Evolutionary conservation across 2,888 invertebrate genomes (phyloP).

Genomic region (Nemurella pictetii): DNA sequence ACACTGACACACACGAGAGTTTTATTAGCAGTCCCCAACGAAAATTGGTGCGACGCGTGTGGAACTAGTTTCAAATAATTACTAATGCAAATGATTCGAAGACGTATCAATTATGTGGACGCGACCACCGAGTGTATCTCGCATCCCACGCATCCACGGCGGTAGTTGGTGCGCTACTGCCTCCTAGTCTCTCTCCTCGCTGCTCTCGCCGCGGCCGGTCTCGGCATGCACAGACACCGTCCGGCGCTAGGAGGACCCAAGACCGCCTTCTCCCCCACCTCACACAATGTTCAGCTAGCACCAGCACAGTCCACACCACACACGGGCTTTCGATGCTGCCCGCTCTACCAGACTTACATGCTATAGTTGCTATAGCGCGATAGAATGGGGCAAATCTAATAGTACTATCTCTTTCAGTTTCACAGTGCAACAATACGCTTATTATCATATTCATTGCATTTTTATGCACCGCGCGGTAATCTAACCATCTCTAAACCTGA

Average conservation of each 20-base stretch:
- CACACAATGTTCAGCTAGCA: not conserved
- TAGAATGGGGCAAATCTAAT: not conserved
- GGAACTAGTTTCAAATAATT: not conserved
- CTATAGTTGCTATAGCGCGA: not conserved
- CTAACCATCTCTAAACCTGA: not conserved
- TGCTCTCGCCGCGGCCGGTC: not conserved
- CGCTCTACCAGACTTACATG: not conserved
- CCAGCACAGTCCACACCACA: not conserved
- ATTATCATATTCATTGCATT: not conserved
- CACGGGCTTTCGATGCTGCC: not conserved
- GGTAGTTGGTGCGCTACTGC: not conserved
- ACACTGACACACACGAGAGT: not conserved
- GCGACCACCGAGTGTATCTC: not conserved
- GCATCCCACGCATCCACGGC: not conserved
- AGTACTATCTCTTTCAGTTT: not conserved
- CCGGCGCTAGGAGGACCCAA: not conserved
- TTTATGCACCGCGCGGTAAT: not conserved
- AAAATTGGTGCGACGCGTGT: not conserved
- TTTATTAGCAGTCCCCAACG: not conserved
- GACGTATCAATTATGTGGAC: not conserved
- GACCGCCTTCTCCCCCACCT: not conserved
- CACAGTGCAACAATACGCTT: not conserved
- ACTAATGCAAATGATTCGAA: not conserved
- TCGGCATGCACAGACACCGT: not conserved
- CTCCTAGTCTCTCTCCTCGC: not conserved